Base-by-base conservation (phyloP, 1,140 invertebrate genomes). In the Papilio helenus region DNA sequence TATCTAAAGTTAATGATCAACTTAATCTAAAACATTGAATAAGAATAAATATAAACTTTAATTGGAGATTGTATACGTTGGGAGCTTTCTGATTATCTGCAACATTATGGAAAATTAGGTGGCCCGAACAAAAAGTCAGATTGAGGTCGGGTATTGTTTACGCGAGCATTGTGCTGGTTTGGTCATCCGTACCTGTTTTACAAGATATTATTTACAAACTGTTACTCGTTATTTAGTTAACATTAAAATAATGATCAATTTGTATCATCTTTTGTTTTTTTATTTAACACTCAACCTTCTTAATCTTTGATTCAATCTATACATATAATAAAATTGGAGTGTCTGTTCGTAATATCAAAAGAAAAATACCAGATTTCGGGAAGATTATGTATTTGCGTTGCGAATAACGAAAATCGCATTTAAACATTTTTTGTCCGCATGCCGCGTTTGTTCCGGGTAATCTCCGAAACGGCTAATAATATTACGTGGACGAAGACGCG, bases 91-190 rank as follows among this genome's bases (percentile, higher is more conserved):
- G 74, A 42, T 29, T 3, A 46, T 77, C 55, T n/a, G 76, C 51
- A 46, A 65, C 76, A 65, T 65, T 77, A 61, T 65, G 39, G 58
- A 65, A 77, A 65, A 77, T 65, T 76, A 76, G 74, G 74, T 77
- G 76, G 39, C 65, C 20, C 16, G 76, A 77, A 77, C 58, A 77
- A 77, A 77, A 77, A 77, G 18, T 61, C 34, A 20, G 34, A 77
- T 77, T 58, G 51, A 65, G 76, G 76, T 77, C 76, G 76, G 55
- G 18, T 34, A 39, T 77, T 77, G 76, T 77, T 77, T 77, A 77
- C 74, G 76, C 51, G n/a, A 23, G 58, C 76, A 77, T 77, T 77
- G 76, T 77, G n/a, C 39, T 20, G 26, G 34, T 58, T 12, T 65
- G 76, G 76, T 77, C 76, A 77, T 77, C 20, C 18, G 76, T 77